A percentile compares a stretch with the other conserved stretches of the same genome.
Conservation (phyloP, 2,113 vertebrate species). For the Dunckerocampus dactyliophorus region DNA sequence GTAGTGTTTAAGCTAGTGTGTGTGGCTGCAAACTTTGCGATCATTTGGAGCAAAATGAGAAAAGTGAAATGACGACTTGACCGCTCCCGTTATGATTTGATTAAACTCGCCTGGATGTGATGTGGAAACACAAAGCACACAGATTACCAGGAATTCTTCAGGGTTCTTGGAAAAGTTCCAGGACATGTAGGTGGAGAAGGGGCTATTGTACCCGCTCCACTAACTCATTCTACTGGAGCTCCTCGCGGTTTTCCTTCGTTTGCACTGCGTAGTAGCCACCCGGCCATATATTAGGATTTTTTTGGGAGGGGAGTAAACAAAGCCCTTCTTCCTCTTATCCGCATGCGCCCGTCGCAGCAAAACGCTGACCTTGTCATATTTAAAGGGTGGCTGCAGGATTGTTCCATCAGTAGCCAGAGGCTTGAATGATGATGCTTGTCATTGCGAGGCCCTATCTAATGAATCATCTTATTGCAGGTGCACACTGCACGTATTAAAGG, state of each 20-base stretch:
- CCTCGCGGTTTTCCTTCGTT: conserved; percentile 32
- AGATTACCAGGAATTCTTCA: no score
- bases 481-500: conserved; percentile 93
- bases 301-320: conserved; percentile 54
- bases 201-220: no score
- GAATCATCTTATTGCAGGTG: conserved; percentile 99
- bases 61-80: no score
- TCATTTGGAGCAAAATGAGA: no score
- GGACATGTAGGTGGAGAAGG: neutral
- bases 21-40: no score
- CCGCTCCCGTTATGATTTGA: no score
- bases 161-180: neutral
- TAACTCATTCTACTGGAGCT: conserved; percentile 20
- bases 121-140: no score
- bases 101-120: no score
- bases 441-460: conserved; percentile 90
- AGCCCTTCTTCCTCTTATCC: conserved; percentile 57
- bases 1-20: no score
- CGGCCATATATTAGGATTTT: conserved; percentile 56
- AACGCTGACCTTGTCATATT: conserved; percentile 99
- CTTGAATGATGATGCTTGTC: conserved; percentile 99
- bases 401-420: conserved; percentile 94
- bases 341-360: conserved; percentile 65
- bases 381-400: conserved; percentile 90
- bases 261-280: conserved; percentile 18